phyloP scores from a whole-genome alignment of 2,113 vertebrate species.

The Onychostoma macrolepis region DNA sequence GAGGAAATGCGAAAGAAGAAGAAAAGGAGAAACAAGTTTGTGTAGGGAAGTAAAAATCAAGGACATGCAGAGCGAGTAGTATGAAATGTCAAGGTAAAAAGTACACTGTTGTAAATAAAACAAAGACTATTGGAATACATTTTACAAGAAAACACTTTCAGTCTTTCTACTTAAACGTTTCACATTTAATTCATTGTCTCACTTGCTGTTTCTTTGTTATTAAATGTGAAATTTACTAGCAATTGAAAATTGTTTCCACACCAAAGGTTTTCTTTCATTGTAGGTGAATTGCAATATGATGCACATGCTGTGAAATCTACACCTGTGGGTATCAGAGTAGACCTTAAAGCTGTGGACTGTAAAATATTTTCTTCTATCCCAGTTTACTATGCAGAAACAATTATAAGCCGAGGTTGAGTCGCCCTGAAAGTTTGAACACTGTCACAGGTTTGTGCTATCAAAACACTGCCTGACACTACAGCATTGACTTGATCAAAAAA shows the following conservation, averaged over 20 bases:
- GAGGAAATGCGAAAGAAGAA: background rate
- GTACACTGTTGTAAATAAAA: background rate
- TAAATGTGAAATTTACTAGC: background rate
- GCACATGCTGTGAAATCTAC: background rate
- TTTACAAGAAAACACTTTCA: no score
- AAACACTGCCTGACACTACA: background rate
- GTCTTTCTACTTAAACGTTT: no score
- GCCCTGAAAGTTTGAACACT: background rate
- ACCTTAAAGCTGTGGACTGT: background rate
- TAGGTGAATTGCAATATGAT: background rate
- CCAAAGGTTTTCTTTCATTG: background rate
- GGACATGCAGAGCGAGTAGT: background rate
- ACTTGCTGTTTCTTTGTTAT: background rate
- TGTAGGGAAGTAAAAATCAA: background rate
- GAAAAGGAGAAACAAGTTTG: background rate
- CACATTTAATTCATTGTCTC: rapidly evolving
- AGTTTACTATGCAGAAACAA: background rate
- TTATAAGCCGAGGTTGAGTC: background rate
- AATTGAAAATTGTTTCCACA: background rate
- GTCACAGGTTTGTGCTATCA: background rate
- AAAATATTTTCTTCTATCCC: background rate
- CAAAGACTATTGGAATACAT: no score
- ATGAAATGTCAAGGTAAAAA: background rate
- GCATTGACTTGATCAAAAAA: background rate
- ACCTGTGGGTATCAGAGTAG: background rate